Evolutionary conservation across 2,797 vertebrate genomes (phyloP).

Genomic region (Somateria mollissima): DNA sequence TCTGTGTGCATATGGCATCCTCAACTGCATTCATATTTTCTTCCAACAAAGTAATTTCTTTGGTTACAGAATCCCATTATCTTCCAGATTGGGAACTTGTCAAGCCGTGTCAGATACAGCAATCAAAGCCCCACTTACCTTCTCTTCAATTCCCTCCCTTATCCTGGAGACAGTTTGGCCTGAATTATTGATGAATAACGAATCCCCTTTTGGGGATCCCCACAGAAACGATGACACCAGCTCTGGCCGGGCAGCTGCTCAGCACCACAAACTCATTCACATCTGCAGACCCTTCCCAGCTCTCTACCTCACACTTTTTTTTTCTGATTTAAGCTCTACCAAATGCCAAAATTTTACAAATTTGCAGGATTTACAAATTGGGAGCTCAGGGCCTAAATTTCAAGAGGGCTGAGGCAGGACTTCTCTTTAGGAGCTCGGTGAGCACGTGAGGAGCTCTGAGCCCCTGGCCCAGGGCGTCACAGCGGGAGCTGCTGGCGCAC

Average conservation of each 20-base stretch:
- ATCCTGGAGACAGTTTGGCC: not conserved
- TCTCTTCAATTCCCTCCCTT: not conserved
- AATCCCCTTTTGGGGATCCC: not conserved
- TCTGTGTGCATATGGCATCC: not conserved
- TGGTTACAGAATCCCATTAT: not conserved
- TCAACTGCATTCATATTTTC: not conserved
- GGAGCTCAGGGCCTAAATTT: not conserved
- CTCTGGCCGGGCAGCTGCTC: not conserved
- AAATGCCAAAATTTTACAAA: not conserved
- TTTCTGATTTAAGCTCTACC: not conserved
- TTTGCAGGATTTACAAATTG: not conserved
- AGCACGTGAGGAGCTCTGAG: not conserved
- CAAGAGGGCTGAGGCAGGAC: not conserved
- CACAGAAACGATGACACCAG: rapidly evolving
- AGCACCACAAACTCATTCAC: not conserved
- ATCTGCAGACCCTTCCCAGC: not conserved
- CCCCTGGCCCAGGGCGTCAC: not conserved
- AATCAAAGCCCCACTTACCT: not conserved
- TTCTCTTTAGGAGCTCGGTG: rapidly evolving
- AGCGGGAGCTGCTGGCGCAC: not conserved
- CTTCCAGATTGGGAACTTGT: not conserved
- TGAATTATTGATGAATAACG: slow-evolving; percentile 16
- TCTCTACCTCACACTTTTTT: not conserved
- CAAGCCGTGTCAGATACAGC: not conserved
- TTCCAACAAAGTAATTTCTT: not conserved